These are phyloP conservation scores for Antigone vipio DNA, from an alignment of 2,113 vertebrate species.

Conservation along the genomic window DNA sequence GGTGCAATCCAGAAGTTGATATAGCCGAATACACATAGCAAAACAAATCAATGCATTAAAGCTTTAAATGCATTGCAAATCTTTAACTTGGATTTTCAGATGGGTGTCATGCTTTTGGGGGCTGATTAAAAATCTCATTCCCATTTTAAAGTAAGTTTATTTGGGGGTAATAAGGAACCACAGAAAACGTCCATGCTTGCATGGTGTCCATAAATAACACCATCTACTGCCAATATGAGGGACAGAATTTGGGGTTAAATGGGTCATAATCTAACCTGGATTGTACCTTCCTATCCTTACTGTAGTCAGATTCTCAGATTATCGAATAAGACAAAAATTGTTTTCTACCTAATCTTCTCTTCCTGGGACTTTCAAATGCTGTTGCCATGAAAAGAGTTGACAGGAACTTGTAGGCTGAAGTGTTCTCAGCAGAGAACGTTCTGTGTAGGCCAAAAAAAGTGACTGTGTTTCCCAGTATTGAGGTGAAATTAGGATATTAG, in stretches of 20 bases:
- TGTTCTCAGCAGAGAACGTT: neutral
- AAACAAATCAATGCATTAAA: neutral
- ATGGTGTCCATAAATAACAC: neutral
- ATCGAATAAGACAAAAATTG: neutral
- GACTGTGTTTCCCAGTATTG: rapidly evolving
- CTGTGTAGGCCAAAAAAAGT: neutral
- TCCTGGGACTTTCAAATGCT: neutral
- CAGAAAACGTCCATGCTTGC: rapidly evolving
- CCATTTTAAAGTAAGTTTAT: neutral
- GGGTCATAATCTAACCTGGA: neutral
- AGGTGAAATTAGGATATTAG: neutral
- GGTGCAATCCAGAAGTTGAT: neutral
- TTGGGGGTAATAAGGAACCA: neutral
- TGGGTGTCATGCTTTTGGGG: neutral
- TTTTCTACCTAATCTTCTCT: neutral
- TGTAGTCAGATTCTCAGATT: neutral
- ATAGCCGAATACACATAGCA: neutral
- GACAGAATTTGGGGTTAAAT: neutral
- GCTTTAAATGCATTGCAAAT: neutral
- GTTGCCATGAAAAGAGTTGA: neutral
- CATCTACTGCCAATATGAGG: neutral
- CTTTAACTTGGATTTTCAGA: neutral
- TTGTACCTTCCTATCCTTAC: neutral
- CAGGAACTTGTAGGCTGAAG: neutral
- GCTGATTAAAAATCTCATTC: neutral